These are phyloP conservation scores for Conus ventricosus DNA, from an alignment of 1,140 invertebrate genomes.

Conservation along the genomic window DNA sequence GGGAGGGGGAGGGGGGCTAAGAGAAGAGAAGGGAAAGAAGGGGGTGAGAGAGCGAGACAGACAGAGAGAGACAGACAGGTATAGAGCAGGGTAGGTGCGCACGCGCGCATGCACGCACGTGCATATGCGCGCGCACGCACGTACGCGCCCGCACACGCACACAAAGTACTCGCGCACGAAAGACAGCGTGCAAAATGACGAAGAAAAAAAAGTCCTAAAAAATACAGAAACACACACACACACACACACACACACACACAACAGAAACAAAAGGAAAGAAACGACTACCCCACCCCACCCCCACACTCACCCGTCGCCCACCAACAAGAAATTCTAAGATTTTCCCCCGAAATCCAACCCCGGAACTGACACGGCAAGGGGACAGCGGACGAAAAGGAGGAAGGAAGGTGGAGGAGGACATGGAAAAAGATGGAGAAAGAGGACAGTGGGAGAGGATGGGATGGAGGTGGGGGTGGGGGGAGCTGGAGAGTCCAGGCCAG, in stretches of 20 bases:
- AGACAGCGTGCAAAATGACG: no score
- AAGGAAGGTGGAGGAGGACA: not conserved
- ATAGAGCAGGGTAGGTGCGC: no score
- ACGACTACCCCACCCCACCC: not conserved
- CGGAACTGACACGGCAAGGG: not conserved
- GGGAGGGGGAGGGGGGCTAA: not conserved
- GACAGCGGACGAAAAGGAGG: not conserved
- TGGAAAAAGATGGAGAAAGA: not conserved
- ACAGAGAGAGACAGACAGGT: no score
- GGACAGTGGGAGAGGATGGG: not conserved
- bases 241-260: not conserved
- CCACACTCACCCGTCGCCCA: not conserved
- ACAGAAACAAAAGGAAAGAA: not conserved
- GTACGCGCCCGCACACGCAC: no score
- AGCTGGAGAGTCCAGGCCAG: not conserved
- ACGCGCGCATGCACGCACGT: not conserved
- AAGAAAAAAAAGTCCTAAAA: not conserved
- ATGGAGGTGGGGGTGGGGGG: not conserved
- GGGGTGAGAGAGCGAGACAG: not conserved
- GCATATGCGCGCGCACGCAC: no score
- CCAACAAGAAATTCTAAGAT: not conserved
- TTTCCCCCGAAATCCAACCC: not conserved
- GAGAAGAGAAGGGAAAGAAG: slow-evolving; percentile 18
- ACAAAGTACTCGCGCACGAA: no score
- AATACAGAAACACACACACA: not conserved